Conservation (phyloP, 92 coral and sea anemone species). For the Paramuricea clavata region DNA sequence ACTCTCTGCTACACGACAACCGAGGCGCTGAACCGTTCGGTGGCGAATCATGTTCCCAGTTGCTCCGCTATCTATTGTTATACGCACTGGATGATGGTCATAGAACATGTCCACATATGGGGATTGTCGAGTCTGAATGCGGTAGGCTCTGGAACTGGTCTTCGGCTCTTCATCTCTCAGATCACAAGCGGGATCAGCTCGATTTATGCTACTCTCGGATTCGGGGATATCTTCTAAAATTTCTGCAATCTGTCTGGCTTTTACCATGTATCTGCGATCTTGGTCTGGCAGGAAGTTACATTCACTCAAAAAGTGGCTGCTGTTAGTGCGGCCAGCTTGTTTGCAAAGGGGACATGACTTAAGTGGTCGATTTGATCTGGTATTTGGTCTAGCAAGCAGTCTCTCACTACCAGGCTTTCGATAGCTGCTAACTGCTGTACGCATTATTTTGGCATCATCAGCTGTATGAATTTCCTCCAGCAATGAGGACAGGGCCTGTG, state of each 20-base stretch:
- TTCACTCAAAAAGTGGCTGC: conserved; percentile 36
- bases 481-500: conserved; percentile 63
- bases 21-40: conserved; percentile 19
- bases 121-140: conserved; percentile 32
- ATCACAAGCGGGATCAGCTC: neutral
- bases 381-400: too few relatives aligned
- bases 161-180: neutral
- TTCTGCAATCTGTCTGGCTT: conserved; percentile 60
- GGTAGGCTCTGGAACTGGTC: too few relatives aligned
- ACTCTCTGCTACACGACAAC: neutral
- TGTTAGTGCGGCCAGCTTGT: conserved; percentile 51
- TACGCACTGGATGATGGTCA: neutral
- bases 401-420: too few relatives aligned
- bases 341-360: conserved; percentile 52
- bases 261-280: conserved; percentile 46
- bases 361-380: neutral
- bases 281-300: conserved; percentile 44
- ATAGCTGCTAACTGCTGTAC: conserved; percentile 43
- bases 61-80: conserved; percentile 40
- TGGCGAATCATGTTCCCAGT: conserved; percentile 35
- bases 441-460: conserved; percentile 58
- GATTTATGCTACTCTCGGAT: neutral
- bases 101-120: conserved; percentile 24
- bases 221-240: conserved; percentile 39
- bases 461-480: conserved; percentile 50